Evolutionary conservation across 92 coral and sea anemone species (phyloP).

Genomic region (Actinostola sp.): DNA sequence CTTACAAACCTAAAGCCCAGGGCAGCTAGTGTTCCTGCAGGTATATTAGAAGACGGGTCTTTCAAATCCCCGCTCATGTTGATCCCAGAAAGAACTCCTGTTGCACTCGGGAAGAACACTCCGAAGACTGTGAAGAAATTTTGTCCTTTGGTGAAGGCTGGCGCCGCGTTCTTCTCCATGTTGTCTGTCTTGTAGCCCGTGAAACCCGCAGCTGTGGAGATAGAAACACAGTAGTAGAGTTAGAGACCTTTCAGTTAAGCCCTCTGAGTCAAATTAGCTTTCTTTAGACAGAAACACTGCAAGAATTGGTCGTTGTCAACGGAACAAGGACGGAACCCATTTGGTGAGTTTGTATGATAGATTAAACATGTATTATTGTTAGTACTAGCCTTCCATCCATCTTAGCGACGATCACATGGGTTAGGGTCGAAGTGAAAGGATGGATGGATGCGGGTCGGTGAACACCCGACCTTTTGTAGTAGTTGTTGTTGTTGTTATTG

Average conservation of each 20-base stretch:
- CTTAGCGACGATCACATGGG: too few relatives aligned
- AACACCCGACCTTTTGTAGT: too few relatives aligned
- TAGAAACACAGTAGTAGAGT: neutral
- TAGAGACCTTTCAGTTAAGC: neutral
- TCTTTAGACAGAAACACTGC: too few relatives aligned
- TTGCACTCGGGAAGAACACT: constrained; percentile 97
- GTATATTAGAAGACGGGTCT: constrained; percentile 91
- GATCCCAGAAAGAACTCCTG: constrained; percentile 96
- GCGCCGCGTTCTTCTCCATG: constrained; percentile 90
- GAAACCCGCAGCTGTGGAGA: constrained; percentile 88
- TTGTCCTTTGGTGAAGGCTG: constrained; percentile 74
- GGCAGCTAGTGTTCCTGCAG: constrained; percentile 97
- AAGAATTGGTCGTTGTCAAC: too few relatives aligned
- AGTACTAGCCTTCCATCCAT: too few relatives aligned
- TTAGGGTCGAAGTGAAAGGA: too few relatives aligned
- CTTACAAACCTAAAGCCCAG: constrained; percentile 78
- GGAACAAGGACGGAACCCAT: too few relatives aligned
- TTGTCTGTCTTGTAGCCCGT: constrained; percentile 93
- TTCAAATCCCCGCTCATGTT: constrained; percentile 99
- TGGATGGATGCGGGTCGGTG: too few relatives aligned
- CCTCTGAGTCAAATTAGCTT: too few relatives aligned
- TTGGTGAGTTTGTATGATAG: too few relatives aligned
- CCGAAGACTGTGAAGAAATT: constrained; percentile 96
- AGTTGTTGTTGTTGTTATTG: too few relatives aligned
- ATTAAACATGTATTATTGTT: too few relatives aligned